Evolutionary conservation across 2,797 vertebrate species (phyloP).

Genomic region (Apogon hyalosoma): DNA sequence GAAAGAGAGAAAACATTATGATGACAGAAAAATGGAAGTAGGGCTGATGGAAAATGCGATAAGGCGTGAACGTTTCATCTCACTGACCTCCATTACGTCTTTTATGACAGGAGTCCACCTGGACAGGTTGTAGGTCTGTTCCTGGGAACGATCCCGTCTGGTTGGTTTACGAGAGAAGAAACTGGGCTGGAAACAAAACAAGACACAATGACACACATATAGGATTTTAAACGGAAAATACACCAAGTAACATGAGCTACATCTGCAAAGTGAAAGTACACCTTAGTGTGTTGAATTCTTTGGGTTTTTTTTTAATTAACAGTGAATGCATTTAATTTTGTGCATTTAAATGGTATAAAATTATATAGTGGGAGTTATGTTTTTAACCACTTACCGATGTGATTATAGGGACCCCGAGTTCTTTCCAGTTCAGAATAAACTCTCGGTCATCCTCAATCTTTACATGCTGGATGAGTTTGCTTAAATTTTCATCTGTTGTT

Average conservation of each 20-base stretch:
- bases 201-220: neutral
- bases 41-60: neutral
- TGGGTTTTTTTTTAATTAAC: too few species aligned
- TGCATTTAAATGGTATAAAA: too few species aligned
- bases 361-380: neutral
- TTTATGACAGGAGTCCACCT: conserved; percentile 96
- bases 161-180: conserved; percentile 78
- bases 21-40: neutral
- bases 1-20: neutral
- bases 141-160: conserved; percentile 90
- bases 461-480: conserved; percentile 95
- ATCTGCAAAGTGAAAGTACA: too few species aligned
- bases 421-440: conserved; percentile 95
- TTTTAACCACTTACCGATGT: conserved; percentile 74
- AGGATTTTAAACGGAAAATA: too few species aligned
- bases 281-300: too few species aligned
- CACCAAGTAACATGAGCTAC: too few species aligned
- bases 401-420: conserved; percentile 92
- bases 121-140: conserved; percentile 93
- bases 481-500: conserved; percentile 95
- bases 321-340: too few species aligned
- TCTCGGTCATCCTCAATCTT: conserved; percentile 92
- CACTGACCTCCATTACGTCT: conserved; percentile 94
- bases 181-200: conserved; percentile 63
- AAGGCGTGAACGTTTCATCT: neutral